Evolutionary conservation across 2,797 vertebrate genomes (phyloP).

Genomic region (Alauda arvensis): DNA sequence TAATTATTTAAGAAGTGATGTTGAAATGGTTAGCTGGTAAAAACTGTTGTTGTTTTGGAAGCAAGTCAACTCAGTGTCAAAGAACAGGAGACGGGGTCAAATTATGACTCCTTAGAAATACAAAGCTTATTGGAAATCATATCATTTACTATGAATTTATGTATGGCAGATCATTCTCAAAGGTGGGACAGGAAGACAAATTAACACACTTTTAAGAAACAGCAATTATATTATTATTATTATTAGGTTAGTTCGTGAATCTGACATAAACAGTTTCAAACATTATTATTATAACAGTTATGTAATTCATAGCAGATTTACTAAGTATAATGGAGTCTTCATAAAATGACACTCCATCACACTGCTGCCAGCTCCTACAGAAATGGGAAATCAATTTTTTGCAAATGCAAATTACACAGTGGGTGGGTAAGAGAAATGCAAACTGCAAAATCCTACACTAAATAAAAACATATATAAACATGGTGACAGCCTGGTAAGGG

Average conservation of each 20-base stretch:
- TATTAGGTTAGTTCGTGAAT: background rate
- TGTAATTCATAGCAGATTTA: slow-evolving; percentile 27
- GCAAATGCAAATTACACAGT: slow-evolving; percentile 19
- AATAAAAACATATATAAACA: slow-evolving; percentile 48
- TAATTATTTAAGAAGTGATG: slow-evolving; percentile 37
- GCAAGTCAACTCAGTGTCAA: background rate
- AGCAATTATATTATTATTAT: background rate
- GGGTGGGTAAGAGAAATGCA: slow-evolving; percentile 16
- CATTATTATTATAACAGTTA: slow-evolving; percentile 7
- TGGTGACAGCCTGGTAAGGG: slow-evolving; percentile 20
- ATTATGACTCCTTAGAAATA: background rate
- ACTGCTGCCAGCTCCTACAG: slow-evolving; percentile 1
- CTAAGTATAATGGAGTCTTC: slow-evolving; percentile 1
- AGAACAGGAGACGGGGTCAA: background rate
- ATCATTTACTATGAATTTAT: background rate
- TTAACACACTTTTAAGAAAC: background rate
- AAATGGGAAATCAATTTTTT: slow-evolving; percentile 1
- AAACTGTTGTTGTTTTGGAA: slow-evolving; percentile 10
- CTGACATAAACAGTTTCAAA: slow-evolving; percentile 11
- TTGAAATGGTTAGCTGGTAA: slow-evolving; percentile 33
- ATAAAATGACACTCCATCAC: background rate
- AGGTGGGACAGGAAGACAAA: background rate
- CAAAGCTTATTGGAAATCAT: background rate
- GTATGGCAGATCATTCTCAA: background rate
- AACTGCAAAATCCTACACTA: slow-evolving; percentile 41